Conservation (phyloP, 2,888 invertebrate species). For the Rhorus exstirpatorius region DNA sequence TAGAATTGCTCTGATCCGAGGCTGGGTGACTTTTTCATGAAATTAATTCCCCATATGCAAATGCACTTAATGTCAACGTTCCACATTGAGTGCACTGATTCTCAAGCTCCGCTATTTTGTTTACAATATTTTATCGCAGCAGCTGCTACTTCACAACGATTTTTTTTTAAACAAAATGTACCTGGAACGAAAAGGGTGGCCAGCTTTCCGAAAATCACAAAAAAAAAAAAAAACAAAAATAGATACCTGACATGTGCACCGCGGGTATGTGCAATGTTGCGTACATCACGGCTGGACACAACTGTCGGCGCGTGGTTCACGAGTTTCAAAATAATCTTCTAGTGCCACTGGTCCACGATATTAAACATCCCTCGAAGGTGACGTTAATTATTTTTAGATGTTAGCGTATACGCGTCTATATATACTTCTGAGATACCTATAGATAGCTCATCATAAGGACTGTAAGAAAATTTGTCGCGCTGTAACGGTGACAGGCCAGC, state of each 20-base stretch:
- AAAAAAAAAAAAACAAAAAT: not conserved
- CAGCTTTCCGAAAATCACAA: too few species aligned
- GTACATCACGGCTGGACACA: slow-evolving; percentile 1
- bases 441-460: not conserved
- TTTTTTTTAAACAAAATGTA: too few species aligned
- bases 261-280: too few species aligned
- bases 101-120: too few species aligned
- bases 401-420: not conserved
- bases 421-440: not conserved
- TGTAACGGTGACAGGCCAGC: not conserved
- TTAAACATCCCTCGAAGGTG: slow-evolving; percentile 21
- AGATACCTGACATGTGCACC: not conserved
- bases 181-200: too few species aligned
- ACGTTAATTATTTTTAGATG: slow-evolving; percentile 49
- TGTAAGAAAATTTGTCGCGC: not conserved
- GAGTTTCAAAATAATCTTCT: slow-evolving; percentile 38
- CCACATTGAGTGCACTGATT: too few species aligned
- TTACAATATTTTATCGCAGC: too few species aligned
- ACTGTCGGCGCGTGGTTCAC: slow-evolving; percentile 16
- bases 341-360: slow-evolving; percentile 28
- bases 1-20: too few species aligned
- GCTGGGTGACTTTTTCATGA: too few species aligned
- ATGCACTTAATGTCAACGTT: too few species aligned
- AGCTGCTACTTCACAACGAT: too few species aligned
- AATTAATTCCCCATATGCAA: too few species aligned